Evolutionary conservation across 1,140 invertebrate species (phyloP).

Genomic region (Sminthurides bifidus): DNA sequence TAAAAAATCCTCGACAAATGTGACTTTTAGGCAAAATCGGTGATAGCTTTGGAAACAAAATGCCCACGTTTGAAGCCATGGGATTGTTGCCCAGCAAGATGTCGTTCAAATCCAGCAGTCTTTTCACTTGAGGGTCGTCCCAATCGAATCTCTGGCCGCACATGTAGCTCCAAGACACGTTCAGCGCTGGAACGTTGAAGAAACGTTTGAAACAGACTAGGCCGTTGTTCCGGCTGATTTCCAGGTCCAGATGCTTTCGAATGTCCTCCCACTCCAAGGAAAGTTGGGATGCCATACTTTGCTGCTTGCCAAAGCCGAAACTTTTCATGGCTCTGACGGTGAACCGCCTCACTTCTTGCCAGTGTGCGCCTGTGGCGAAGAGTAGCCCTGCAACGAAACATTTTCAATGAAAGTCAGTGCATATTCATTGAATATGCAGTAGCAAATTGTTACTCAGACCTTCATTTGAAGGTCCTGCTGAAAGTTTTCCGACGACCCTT

Average conservation of each 20-base stretch:
- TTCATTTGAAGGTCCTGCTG: no score
- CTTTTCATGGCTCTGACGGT: background rate
- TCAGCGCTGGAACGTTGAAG: background rate
- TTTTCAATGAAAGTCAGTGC: no score
- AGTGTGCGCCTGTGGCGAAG: background rate
- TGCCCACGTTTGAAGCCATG: background rate
- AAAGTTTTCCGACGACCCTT: no score
- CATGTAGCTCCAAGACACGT: background rate
- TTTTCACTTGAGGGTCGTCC: background rate
- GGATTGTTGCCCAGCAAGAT: background rate
- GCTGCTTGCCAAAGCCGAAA: conserved; percentile 10
- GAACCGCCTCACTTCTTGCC: background rate
- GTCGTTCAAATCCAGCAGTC: background rate
- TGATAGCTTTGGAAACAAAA: background rate
- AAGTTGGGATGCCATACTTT: background rate
- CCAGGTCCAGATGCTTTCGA: background rate
- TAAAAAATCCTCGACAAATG: background rate
- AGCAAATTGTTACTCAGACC: no score
- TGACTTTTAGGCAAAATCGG: background rate
- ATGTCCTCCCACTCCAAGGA: background rate
- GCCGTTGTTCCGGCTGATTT: background rate
- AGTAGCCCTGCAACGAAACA: no score
- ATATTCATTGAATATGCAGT: no score
- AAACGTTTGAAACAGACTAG: background rate
- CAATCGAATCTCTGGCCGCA: background rate